These are phyloP conservation scores for Clarias platycephalus DNA, from an alignment of 2,797 vertebrate genomes.

Conservation along the genomic window DNA sequence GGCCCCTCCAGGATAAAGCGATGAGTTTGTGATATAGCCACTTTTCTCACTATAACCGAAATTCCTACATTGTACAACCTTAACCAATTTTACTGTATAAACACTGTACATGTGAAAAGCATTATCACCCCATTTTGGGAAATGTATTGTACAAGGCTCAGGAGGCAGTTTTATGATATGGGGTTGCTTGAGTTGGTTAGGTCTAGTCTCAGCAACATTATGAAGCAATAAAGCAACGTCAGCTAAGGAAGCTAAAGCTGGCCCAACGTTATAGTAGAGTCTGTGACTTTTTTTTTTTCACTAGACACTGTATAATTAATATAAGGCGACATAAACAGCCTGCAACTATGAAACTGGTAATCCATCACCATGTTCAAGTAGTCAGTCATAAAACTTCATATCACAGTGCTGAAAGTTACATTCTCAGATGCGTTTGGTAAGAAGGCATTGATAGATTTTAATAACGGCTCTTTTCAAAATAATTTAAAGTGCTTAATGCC, in stretches of 20 bases:
- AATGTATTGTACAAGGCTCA: neutral
- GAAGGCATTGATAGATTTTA: neutral
- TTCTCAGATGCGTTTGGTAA: neutral
- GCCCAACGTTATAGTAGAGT: too few species aligned
- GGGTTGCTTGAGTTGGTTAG: neutral
- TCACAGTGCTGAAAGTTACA: neutral
- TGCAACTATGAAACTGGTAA: neutral
- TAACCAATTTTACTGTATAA: neutral
- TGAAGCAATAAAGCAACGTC: too few species aligned
- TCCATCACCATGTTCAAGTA: neutral
- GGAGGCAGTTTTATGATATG: too few species aligned
- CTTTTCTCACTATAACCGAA: slow-evolving; percentile 2
- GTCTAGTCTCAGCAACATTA: neutral
- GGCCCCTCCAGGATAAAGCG: too few species aligned
- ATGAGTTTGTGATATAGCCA: slow-evolving; percentile 10
- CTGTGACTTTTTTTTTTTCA: neutral
- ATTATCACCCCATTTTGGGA: neutral
- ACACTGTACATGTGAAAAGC: neutral
- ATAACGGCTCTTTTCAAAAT: neutral
- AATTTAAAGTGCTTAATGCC: neutral
- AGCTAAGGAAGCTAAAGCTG: too few species aligned
- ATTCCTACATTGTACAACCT: neutral
- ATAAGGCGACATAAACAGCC: neutral
- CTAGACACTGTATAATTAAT: neutral
- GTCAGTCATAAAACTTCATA: neutral